Conservation (phyloP, 2,888 invertebrate species). For the Lepidochitona cinerea region DNA sequence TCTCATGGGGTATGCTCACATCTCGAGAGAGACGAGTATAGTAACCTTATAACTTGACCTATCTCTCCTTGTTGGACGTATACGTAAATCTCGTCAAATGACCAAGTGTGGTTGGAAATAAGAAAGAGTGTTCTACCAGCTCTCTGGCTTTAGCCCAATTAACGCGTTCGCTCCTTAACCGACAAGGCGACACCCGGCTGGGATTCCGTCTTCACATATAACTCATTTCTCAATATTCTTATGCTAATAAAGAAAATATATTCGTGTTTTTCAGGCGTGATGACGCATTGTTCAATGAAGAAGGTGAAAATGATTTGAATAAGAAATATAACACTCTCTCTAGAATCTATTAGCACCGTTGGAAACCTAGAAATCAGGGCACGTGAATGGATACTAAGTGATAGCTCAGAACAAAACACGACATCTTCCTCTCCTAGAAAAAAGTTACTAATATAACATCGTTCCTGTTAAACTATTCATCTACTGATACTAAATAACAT, state of each 20-base stretch:
- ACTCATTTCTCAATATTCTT: background rate
- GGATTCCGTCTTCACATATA: background rate
- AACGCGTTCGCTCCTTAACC: background rate
- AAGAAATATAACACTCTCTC: background rate
- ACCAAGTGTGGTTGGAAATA: background rate
- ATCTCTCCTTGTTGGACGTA: background rate
- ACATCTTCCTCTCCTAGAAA: no score
- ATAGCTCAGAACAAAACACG: no score
- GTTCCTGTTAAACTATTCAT: no score
- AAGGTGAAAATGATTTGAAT: background rate
- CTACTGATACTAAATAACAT: no score
- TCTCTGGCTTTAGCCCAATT: background rate
- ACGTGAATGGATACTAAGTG: no score
- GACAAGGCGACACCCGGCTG: background rate
- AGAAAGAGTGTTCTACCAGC: background rate
- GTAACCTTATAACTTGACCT: slow-evolving; percentile 1
- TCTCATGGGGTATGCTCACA: background rate
- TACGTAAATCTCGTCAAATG: slow-evolving; percentile 3
- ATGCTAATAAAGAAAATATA: background rate
- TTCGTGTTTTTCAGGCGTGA: background rate
- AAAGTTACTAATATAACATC: no score
- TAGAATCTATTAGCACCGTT: background rate
- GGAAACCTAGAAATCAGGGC: no score
- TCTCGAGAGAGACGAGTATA: background rate
- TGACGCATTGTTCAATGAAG: background rate